Conservation (phyloP, 1,140 invertebrate species). For the Cotesia vestalis region DNA sequence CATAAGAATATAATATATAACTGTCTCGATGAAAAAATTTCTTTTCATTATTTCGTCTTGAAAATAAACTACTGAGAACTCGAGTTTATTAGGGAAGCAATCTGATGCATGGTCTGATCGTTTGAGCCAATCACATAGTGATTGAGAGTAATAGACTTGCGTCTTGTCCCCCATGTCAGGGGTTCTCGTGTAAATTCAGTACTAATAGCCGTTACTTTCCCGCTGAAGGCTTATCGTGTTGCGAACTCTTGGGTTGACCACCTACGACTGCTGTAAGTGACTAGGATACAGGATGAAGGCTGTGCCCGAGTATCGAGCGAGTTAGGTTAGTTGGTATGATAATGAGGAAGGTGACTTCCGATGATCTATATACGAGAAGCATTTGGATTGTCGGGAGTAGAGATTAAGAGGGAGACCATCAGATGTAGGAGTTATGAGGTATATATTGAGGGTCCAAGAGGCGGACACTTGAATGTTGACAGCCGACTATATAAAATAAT, state of each 20-base stretch:
- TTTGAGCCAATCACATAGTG: conserved; percentile 66
- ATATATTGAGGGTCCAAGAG: conserved; percentile 57
- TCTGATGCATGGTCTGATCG: conserved; percentile 62
- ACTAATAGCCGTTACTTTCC: conserved; percentile 31
- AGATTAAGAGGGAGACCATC: conserved; percentile 45
- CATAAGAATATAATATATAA: too few species aligned
- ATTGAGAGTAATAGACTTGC: conserved; percentile 68
- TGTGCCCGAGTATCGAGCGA: conserved; percentile 57
- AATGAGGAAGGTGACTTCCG: conserved; percentile 69
- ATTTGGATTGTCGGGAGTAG: conserved; percentile 39
- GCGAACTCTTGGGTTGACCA: conserved; percentile 58
- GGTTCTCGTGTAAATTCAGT: conserved; percentile 53
- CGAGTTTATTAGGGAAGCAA: conserved; percentile 39
- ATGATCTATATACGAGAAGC: conserved; percentile 58
- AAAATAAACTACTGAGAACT: neutral
- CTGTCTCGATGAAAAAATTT: neutral
- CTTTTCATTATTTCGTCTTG: neutral
- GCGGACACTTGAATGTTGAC: conserved; percentile 62
- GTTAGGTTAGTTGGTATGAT: conserved; percentile 60
- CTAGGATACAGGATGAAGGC: conserved; percentile 66
- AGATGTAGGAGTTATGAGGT: conserved; percentile 17
- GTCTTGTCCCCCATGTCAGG: conserved; percentile 64
- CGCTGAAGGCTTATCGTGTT: conserved; percentile 35
- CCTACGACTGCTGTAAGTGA: conserved; percentile 58
- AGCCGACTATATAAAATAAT: conserved; percentile 39